These are phyloP conservation scores for Heteromormyrus szaboi DNA, from an alignment of 2,797 vertebrate genomes.

Conservation along the genomic window DNA sequence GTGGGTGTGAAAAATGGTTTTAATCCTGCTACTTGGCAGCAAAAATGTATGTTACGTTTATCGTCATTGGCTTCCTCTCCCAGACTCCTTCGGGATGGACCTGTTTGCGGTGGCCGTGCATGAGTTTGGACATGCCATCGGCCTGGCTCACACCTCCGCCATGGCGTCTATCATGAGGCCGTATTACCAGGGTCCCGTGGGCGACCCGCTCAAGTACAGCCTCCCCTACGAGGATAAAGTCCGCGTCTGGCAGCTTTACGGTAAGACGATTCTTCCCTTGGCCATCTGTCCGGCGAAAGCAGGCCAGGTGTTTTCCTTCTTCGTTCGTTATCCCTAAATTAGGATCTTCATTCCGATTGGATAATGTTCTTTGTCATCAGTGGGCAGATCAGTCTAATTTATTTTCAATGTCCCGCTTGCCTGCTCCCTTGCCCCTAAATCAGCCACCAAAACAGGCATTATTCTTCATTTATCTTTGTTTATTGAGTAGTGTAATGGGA, in stretches of 20 bases:
- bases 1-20: not conserved
- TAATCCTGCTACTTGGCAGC: not conserved
- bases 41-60: not conserved
- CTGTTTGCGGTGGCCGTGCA: constrained; percentile 93
- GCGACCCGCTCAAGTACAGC: constrained; percentile 88
- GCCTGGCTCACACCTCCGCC: constrained; percentile 83
- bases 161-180: constrained; percentile 92
- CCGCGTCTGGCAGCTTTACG: constrained; percentile 91
- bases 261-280: constrained; percentile 35
- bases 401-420: not conserved
- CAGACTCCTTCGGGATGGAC: constrained; percentile 87
- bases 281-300: not conserved
- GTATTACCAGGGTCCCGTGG: constrained; percentile 93
- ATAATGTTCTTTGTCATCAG: not conserved
- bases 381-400: not conserved
- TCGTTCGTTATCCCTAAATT: not conserved
- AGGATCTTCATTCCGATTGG: not conserved
- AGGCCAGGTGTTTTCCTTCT: not conserved
- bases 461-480: not conserved
- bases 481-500: not conserved
- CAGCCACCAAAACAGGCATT: not conserved
- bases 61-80: not conserved
- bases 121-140: constrained; percentile 93
- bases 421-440: not conserved
- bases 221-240: constrained; percentile 91